Evolutionary conservation across 2,888 invertebrate genomes (phyloP).

Genomic region (Pyrocoelia pectoralis): DNA sequence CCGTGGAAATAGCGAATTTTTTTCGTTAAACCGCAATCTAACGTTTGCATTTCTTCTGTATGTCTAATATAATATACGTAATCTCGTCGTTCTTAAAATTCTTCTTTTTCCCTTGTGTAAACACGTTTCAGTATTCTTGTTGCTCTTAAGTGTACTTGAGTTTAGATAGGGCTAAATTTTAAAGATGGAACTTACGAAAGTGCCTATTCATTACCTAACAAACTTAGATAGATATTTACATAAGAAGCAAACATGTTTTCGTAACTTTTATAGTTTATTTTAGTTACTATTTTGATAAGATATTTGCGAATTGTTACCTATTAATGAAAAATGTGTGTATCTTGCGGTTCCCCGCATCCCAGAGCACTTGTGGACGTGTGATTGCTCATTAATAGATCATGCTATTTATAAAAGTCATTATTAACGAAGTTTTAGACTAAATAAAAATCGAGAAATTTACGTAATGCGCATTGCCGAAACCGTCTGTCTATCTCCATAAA

Average conservation of each 20-base stretch:
- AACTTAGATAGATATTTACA: not conserved
- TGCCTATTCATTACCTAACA: constrained; percentile 1
- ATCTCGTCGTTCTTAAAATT: constrained; percentile 6
- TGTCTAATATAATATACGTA: not conserved
- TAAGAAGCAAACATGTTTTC: not conserved
- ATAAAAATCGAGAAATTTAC: too few relatives aligned
- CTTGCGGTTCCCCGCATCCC: too few relatives aligned
- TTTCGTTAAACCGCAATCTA: constrained; percentile 32
- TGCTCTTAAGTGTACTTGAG: constrained; percentile 27
- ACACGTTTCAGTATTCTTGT: constrained; percentile 26
- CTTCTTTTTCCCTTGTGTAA: constrained; percentile 26
- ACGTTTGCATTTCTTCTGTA: constrained; percentile 31
- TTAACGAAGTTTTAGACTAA: too few relatives aligned
- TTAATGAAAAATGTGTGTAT: too few relatives aligned
- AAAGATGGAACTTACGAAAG: constrained; percentile 10
- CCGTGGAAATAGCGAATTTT: constrained; percentile 45
- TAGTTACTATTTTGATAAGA: constrained; percentile 13
- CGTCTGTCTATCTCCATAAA: too few relatives aligned
- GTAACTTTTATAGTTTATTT: constrained; percentile 2
- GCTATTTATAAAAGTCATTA: too few relatives aligned
- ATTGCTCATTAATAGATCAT: too few relatives aligned
- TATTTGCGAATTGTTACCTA: too few relatives aligned
- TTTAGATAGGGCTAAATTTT: constrained; percentile 25
- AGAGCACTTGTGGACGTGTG: too few relatives aligned
- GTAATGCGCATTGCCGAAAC: too few relatives aligned